A percentile compares a stretch with the other conserved stretches of the same genome.
Evolutionary conservation across 2,888 invertebrate species (phyloP).

Genomic region (Liopterus haemorrhoidalis): DNA sequence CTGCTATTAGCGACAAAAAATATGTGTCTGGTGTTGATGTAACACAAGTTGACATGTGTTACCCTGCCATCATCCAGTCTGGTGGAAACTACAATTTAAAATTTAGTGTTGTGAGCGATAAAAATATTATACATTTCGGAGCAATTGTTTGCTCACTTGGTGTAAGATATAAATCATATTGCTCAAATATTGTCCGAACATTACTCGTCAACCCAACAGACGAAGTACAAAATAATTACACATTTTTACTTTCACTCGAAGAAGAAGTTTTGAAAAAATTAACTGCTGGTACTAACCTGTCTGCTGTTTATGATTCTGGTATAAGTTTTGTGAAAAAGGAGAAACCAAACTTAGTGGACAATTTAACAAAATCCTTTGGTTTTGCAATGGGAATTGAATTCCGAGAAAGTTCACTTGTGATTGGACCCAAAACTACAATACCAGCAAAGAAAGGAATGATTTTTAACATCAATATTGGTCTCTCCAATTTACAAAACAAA

Average conservation of each 20-base stretch:
- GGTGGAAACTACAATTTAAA: slow-evolving; percentile 97
- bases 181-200: slow-evolving; percentile 95
- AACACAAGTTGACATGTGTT: slow-evolving; percentile 91
- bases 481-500: slow-evolving; percentile 76
- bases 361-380: slow-evolving; percentile 90
- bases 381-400: slow-evolving; percentile 99
- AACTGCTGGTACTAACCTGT: slow-evolving; percentile 74
- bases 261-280: slow-evolving; percentile 85
- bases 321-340: slow-evolving; percentile 77
- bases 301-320: slow-evolving; percentile 81
- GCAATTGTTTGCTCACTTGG: slow-evolving; percentile 93
- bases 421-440: slow-evolving; percentile 82
- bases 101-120: slow-evolving; percentile 92
- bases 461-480: slow-evolving; percentile 91
- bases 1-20: slow-evolving; percentile 90
- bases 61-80: slow-evolving; percentile 97
- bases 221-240: slow-evolving; percentile 78
- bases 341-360: slow-evolving; percentile 77
- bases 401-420: slow-evolving; percentile 86
- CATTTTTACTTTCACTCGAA: slow-evolving; percentile 81
- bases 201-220: slow-evolving; percentile 89
- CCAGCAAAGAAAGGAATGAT: slow-evolving; percentile 89
- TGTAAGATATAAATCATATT: slow-evolving; percentile 93
- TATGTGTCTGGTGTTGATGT: slow-evolving; percentile 87
- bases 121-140: slow-evolving; percentile 90